Conservation (phyloP, 2,888 invertebrate species). For the Entomobrya proxima region DNA sequence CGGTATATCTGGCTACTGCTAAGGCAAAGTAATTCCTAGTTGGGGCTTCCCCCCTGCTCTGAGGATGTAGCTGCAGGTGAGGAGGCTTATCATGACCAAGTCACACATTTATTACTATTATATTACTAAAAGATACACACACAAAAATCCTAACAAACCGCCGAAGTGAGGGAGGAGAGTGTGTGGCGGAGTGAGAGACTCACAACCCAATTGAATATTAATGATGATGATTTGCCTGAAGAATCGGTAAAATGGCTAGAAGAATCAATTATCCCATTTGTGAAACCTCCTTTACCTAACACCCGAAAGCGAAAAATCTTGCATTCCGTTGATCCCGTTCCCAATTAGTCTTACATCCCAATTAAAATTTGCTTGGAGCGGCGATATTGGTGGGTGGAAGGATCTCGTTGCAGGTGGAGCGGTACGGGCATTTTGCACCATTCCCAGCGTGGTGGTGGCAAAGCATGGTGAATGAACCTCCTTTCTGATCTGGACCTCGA, state of each 20-base stretch:
- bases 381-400: no score
- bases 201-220: conserved; percentile 36
- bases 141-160: no score
- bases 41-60: conserved; percentile 51
- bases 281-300: conserved; percentile 12
- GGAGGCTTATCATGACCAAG: conserved; percentile 54
- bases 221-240: conserved; percentile 14
- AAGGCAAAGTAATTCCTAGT: conserved; percentile 34
- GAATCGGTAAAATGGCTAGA: conserved; percentile 13
- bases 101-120: conserved; percentile 24
- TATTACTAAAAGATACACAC: no score
- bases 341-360: conserved; percentile 59
- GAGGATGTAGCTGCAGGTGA: conserved; percentile 56
- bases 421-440: background rate
- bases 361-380: conserved; percentile 46
- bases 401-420: background rate
- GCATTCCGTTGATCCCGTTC: conserved; percentile 57
- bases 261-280: conserved; percentile 36
- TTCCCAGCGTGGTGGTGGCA: conserved; percentile 12
- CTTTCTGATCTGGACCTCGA: conserved; percentile 65
- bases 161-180: conserved; percentile 17
- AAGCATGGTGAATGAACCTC: conserved; percentile 58
- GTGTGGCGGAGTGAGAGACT: conserved; percentile 46
- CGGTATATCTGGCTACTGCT: conserved; percentile 45
- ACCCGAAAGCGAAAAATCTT: conserved; percentile 10